Evolutionary conservation across 2,113 vertebrate genomes (phyloP).

Genomic region (Myrmecobius fasciatus): DNA sequence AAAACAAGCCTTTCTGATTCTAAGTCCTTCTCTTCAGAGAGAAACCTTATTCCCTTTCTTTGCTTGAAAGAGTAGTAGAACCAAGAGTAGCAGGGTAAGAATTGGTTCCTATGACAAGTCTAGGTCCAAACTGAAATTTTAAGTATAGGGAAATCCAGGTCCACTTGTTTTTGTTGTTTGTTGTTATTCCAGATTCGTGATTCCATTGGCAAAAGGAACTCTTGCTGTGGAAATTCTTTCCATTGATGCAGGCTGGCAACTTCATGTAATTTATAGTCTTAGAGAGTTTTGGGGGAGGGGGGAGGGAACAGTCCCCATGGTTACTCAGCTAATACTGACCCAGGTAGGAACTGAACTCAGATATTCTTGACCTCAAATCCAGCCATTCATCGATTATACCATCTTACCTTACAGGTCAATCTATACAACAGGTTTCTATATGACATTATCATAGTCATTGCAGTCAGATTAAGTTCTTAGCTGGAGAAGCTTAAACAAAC

Average conservation of each 20-base stretch:
- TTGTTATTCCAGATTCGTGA: neutral
- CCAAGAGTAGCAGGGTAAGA: neutral
- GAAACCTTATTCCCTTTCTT: neutral
- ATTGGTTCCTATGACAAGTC: neutral
- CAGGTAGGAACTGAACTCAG: neutral
- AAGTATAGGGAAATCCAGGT: neutral
- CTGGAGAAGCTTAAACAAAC: slow-evolving; percentile 64
- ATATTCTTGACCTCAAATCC: neutral
- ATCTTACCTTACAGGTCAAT: neutral
- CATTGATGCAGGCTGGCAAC: neutral
- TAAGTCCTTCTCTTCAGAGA: neutral
- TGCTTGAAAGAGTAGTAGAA: neutral
- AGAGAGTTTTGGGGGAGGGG: neutral
- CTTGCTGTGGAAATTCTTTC: neutral
- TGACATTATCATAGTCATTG: no score
- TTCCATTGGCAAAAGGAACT: neutral
- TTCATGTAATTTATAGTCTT: neutral
- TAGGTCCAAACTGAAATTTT: neutral
- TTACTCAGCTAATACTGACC: neutral
- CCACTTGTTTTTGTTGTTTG: neutral
- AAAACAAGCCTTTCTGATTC: neutral
- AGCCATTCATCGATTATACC: neutral
- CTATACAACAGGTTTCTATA: neutral
- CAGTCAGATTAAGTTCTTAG: slow-evolving; percentile 7
- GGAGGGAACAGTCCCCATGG: neutral